Percentiles rank a stretch among this genome's conserved stretches.
These are phyloP conservation scores for Idaea straminata DNA, from an alignment of 2,888 invertebrate genomes.

Conservation along the genomic window DNA sequence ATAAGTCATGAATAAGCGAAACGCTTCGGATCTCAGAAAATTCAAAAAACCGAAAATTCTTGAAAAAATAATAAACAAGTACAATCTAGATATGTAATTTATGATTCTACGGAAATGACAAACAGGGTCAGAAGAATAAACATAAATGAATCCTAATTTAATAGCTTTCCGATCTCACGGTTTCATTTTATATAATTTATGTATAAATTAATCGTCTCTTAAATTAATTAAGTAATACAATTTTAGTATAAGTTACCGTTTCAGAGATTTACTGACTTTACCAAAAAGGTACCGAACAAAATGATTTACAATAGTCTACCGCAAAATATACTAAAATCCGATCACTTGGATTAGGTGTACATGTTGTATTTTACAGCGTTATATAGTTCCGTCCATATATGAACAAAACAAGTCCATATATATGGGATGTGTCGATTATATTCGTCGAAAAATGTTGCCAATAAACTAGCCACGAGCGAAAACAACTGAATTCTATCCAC, in stretches of 20 bases:
- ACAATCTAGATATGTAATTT: neutral
- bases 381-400: conserved; percentile 28
- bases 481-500: conserved; percentile 31
- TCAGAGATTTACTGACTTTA: conserved; percentile 47
- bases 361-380: conserved; percentile 29
- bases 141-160: neutral
- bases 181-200: neutral
- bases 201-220: neutral
- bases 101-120: neutral
- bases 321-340: conserved; percentile 12
- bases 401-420: conserved; percentile 23
- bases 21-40: no score
- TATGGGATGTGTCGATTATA: conserved; percentile 21
- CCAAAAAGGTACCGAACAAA: conserved; percentile 48
- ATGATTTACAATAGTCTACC: conserved; percentile 51
- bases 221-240: neutral
- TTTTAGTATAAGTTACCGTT: conserved; percentile 30
- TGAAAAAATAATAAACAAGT: neutral
- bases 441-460: conserved; percentile 19
- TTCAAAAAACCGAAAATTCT: no score
- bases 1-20: no score
- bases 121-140: neutral
- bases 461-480: conserved; percentile 24
- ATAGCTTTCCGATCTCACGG: neutral
- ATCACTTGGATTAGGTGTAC: conserved; percentile 35